These are phyloP conservation scores for Nomada fabriciana DNA, from an alignment of 2,888 invertebrate species.

Conservation along the genomic window DNA sequence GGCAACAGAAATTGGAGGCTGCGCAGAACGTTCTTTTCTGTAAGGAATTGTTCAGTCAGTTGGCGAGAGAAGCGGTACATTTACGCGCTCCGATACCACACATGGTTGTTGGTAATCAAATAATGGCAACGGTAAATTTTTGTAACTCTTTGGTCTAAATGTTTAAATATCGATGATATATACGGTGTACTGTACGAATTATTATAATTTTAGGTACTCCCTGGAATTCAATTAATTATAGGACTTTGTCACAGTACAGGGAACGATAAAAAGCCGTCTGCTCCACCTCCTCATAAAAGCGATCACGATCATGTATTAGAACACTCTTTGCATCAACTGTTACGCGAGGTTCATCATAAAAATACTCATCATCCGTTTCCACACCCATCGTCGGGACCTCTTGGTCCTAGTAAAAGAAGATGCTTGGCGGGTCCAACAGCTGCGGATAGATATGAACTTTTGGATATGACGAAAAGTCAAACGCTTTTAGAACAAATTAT, in stretches of 20 bases:
- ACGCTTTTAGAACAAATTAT: slow-evolving; percentile 98
- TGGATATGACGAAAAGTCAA: slow-evolving; percentile 96
- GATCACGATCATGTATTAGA: slow-evolving; percentile 99
- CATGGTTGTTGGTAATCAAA: slow-evolving; percentile 98
- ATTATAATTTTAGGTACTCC: slow-evolving; percentile 88
- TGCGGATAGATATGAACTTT: slow-evolving; percentile 93
- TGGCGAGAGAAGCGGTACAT: slow-evolving; percentile 97
- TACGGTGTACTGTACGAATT: neutral
- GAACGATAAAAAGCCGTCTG: slow-evolving; percentile 85
- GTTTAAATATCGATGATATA: neutral
- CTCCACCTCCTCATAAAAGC: slow-evolving; percentile 85
- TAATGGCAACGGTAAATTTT: slow-evolving; percentile 93
- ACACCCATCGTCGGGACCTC: slow-evolving; percentile 96
- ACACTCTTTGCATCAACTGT: slow-evolving; percentile 96
- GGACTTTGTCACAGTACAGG: slow-evolving; percentile 95
- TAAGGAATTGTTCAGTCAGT: slow-evolving; percentile 96
- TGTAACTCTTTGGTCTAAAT: neutral
- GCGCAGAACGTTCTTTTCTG: slow-evolving; percentile 99
- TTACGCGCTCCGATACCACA: slow-evolving; percentile 97
- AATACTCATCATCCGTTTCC: slow-evolving; percentile 97
- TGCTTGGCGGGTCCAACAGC: slow-evolving; percentile 97
- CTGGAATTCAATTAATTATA: slow-evolving; percentile 96
- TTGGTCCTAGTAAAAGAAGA: slow-evolving; percentile 96
- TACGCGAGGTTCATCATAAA: slow-evolving; percentile 96
- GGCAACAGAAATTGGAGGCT: slow-evolving; percentile 98